phyloP scores from a whole-genome alignment of 2,888 invertebrate genomes.

The Agriotes lineatus region DNA sequence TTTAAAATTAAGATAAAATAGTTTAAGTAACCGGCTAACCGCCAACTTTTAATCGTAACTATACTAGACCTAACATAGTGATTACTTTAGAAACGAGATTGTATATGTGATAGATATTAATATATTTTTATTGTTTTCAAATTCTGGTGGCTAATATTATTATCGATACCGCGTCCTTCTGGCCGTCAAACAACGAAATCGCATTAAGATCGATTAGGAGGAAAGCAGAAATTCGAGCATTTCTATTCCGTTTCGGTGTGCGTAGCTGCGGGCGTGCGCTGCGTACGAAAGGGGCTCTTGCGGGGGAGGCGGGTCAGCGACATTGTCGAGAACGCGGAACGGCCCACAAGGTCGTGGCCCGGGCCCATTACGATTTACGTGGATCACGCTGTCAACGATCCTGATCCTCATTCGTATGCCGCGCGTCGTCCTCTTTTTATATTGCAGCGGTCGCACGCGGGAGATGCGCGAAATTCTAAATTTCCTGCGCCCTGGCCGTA shows the following conservation, averaged over 20 bases:
- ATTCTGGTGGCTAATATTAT: no score
- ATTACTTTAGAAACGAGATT: no score
- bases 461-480: slow-evolving; percentile 29
- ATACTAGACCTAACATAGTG: no score
- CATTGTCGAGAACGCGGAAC: slow-evolving; percentile 57
- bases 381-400: slow-evolving; percentile 31
- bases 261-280: slow-evolving; percentile 23
- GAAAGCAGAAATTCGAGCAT: slow-evolving; percentile 28
- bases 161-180: no score
- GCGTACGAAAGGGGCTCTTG: slow-evolving; percentile 37
- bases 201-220: slow-evolving; percentile 25
- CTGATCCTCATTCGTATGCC: slow-evolving; percentile 24
- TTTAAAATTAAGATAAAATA: no score
- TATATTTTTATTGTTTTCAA: no score
- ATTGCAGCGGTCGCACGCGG: slow-evolving; percentile 18
- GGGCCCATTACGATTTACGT: no score
- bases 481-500: background rate
- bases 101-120: no score
- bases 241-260: slow-evolving; percentile 37
- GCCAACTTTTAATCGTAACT: no score
- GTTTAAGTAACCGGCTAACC: no score
- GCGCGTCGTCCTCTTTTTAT: slow-evolving; percentile 23
- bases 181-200: no score
- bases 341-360: slow-evolving; percentile 41
- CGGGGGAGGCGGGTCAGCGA: slow-evolving; percentile 55